Evolutionary conservation across 2,888 invertebrate species (phyloP).

Genomic region (Nomada lathburiana): DNA sequence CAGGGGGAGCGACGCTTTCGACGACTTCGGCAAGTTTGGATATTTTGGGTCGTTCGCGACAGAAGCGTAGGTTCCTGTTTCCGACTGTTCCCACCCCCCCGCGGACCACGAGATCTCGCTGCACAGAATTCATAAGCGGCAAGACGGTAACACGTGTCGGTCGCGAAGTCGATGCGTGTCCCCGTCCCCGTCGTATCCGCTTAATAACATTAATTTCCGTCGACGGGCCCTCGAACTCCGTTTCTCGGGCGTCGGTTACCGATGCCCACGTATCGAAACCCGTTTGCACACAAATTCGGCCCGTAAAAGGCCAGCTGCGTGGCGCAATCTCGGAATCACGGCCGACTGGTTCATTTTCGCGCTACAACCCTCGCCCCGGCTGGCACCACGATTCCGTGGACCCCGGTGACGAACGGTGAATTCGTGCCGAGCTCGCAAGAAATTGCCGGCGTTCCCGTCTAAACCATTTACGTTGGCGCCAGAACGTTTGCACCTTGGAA

Average conservation of each 20-base stretch:
- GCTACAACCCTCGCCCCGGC: slow-evolving; percentile 54
- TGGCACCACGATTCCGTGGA: slow-evolving; percentile 39
- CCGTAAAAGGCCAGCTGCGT: slow-evolving; percentile 70
- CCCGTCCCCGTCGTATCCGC: slow-evolving; percentile 51
- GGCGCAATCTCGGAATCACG: slow-evolving; percentile 58
- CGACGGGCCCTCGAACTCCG: slow-evolving; percentile 61
- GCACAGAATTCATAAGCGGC: slow-evolving; percentile 44
- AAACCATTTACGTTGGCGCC: slow-evolving; percentile 21
- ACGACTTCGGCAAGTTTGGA: no score
- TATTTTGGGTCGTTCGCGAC: no score
- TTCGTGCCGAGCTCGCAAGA: slow-evolving; percentile 50
- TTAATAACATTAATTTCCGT: slow-evolving; percentile 75
- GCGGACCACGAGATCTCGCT: background rate
- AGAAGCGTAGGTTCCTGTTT: no score
- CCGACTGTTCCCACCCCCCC: no score
- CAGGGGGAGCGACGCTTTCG: no score
- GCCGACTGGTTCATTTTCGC: slow-evolving; percentile 65
- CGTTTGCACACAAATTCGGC: slow-evolving; percentile 73
- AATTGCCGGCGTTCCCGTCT: slow-evolving; percentile 12
- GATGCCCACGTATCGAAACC: slow-evolving; percentile 68
- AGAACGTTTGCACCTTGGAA: slow-evolving; percentile 20
- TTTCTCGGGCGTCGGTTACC: slow-evolving; percentile 49
- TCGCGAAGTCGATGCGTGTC: slow-evolving; percentile 43
- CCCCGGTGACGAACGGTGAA: slow-evolving; percentile 56
- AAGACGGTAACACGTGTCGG: slow-evolving; percentile 35